Base-by-base conservation (phyloP, 2,797 vertebrate genomes). In the Loris lydekkerianus region DNA sequence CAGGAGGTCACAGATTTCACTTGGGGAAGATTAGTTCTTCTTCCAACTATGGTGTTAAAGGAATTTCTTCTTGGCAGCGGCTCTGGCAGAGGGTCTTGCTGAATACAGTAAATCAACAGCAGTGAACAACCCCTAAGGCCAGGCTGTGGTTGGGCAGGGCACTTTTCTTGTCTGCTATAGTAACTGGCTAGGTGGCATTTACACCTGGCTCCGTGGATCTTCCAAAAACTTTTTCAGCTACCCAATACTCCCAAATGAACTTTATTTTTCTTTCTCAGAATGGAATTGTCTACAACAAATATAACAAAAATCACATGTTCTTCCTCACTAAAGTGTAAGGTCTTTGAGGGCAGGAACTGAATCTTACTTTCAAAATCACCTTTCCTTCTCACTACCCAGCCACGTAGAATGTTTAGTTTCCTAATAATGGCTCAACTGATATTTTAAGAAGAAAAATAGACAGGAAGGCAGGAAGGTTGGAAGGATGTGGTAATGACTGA, bases 391-490 rank as follows among this genome's bases (percentile, higher is more conserved):
- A 75, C 78, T 23, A 34, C 37, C 18, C 34, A 49, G 53, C 18
- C 43, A 78, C 56, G 20, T 60, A 89, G 70, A 70, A 27, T 69
- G 53, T 56, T 83, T 89, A 86, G 65, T 25, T 27, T 70, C 21
- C 43, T 75, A 83, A 89, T 49, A 86, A 93, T 31, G 37, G 7
- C 31, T 86, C 34, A 49, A 67, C 6, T 58, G 87, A 46, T 61
- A 31, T 81, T 90, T 95, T 43, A 58, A 69, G 65, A 92, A 94
- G 81, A 60, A 77, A 77, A 23, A 27, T 49, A 90, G 46, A 21
- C 13, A 53, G 61, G 85, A 15, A 72, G 23, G 46, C 65, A 70
- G 6, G 13, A n/a, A 94, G n/a, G 65, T 20, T 56, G 27, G n/a
- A 80, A 46, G 34, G 60, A 29, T 56, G 37, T 6, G 11, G 8